phyloP scores from a whole-genome alignment of 2,888 invertebrate genomes.

The Troides aeacus region DNA sequence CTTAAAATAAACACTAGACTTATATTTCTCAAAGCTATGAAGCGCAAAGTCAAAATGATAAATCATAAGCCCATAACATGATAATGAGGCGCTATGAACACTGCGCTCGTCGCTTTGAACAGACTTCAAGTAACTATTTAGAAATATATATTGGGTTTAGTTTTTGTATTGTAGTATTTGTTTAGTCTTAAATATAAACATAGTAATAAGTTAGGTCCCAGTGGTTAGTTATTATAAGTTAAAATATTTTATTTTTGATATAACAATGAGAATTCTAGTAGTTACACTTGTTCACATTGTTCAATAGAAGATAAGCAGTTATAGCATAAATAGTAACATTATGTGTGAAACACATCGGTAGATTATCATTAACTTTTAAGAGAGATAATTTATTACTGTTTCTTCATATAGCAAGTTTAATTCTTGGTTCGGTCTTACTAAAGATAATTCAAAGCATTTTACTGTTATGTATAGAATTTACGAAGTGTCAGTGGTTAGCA shows the following conservation, averaged over 20 bases:
- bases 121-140: too few relatives aligned
- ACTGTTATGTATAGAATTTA: conserved; percentile 31
- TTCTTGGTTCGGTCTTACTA: not conserved
- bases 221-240: not conserved
- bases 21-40: not conserved
- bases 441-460: conserved; percentile 12
- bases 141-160: too few relatives aligned
- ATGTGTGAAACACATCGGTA: not conserved
- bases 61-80: too few relatives aligned
- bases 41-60: too few relatives aligned
- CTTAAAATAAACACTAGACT: not conserved
- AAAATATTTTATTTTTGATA: not conserved
- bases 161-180: too few relatives aligned
- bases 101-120: too few relatives aligned
- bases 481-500: conserved; percentile 35
- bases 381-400: conserved; percentile 11
- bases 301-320: not conserved
- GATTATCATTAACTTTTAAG: not conserved
- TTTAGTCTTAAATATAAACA: too few relatives aligned
- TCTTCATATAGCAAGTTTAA: conserved; percentile 5
- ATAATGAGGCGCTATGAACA: too few relatives aligned
- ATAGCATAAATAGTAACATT: too few relatives aligned
- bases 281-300: not conserved
- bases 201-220: not conserved
- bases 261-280: not conserved